Evolutionary conservation across 2,888 invertebrate genomes (phyloP).

Genomic region (Drosophila quinaria): DNA sequence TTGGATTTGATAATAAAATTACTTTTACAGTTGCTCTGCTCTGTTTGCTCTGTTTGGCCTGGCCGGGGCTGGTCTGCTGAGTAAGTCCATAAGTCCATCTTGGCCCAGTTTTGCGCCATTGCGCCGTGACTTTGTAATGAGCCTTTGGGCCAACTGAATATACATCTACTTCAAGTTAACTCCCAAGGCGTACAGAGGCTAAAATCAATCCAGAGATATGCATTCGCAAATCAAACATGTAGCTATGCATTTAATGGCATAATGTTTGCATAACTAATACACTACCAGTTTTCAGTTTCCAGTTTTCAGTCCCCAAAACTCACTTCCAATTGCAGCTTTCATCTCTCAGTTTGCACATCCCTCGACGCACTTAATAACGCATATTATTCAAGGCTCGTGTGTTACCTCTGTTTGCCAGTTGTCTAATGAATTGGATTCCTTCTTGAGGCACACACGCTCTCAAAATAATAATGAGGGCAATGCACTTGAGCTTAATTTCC

Average conservation of each 20-base stretch:
- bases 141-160: constrained; percentile 34
- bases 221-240: constrained; percentile 39
- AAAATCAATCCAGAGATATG: constrained; percentile 61
- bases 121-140: constrained; percentile 75
- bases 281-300: background rate
- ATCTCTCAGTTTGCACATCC: constrained; percentile 12
- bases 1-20: constrained; percentile 80
- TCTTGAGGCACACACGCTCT: constrained; percentile 42
- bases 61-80: constrained; percentile 17
- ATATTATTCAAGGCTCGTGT: constrained; percentile 60
- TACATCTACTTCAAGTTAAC: constrained; percentile 13
- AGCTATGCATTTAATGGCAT: constrained; percentile 72
- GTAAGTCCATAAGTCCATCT: constrained; percentile 64
- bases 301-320: constrained; percentile 8
- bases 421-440: constrained; percentile 52
- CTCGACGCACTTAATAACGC: constrained; percentile 63
- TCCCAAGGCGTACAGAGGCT: constrained; percentile 14
- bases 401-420: constrained; percentile 18
- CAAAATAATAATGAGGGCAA: constrained; percentile 40
- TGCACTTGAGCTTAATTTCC: background rate
- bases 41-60: constrained; percentile 8
- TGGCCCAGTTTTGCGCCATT: constrained; percentile 62
- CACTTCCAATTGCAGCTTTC: constrained; percentile 8
- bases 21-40: constrained; percentile 68
- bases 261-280: constrained; percentile 67